Evolutionary conservation across 2,888 invertebrate species (phyloP), one percentile per base, ranked within the genome.

Genomic region (Mythimna pallens): DNA sequence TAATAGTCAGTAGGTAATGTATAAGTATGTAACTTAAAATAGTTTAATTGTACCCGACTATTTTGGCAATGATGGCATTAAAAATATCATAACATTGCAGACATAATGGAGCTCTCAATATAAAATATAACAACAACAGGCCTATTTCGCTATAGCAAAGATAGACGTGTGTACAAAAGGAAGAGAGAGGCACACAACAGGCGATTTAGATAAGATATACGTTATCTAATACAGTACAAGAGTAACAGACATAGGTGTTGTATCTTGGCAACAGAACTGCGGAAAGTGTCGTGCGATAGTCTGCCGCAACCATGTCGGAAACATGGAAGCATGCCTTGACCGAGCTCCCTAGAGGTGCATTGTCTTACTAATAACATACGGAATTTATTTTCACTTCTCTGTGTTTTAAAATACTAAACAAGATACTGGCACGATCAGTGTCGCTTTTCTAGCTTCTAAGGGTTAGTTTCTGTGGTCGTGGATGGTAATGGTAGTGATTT

Each of bases 321-420:
- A 47, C 71, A 50, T 55, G 66, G 55, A 70, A 76, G 57, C 57
- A 34, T 57, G 65, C 62, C 62, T 65, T 68, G 77, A 59, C 78
- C 65, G 52, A 61, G 17, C 76, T 65, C 63, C 52, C 30, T 59
- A 47, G 47, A 55, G 20, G 14, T 40, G 30, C 57, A 58, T 80
- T 77, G 17, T 80, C 14, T 57, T 25, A 57, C 50, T 58, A 25
- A 52, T 52, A 59, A 76, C 68, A 30, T 50, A 20, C 22, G 12
- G 20, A 50, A 20, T 40, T 77, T 58, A 34, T 69, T 57, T 34
- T 22, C 50, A 50, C 3, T 22, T 30, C 34, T 47, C 6, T 14
- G 20, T 3, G 5, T n/a, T 20, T 63, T 34, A 76, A 54, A 74
- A 22, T 50, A 58, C 9, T 12, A 59, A 8, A 20, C 3, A 17